Percentiles rank a stretch among this genome's conserved stretches.
These are phyloP conservation scores for Leptinotarsa haldemani DNA, from an alignment of 2,888 invertebrate species.

Conservation along the genomic window DNA sequence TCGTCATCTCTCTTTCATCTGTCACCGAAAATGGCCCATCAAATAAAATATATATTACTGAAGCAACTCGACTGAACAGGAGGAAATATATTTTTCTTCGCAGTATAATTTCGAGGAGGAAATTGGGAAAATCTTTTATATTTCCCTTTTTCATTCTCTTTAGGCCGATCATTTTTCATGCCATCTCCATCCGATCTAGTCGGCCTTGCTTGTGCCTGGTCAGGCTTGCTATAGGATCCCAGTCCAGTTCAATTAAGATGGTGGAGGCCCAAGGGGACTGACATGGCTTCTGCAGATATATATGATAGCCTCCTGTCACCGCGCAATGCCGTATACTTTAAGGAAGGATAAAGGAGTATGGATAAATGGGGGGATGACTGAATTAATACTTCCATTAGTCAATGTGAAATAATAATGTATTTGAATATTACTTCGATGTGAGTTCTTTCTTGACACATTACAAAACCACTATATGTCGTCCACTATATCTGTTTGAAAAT, in stretches of 20 bases:
- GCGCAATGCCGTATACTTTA: conserved; percentile 36
- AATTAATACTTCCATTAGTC: not conserved
- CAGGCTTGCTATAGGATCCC: conserved; percentile 52
- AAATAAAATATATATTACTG: conserved; percentile 1
- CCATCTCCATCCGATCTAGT: conserved; percentile 64
- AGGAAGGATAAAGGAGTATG: conserved; percentile 25
- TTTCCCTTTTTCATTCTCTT: conserved; percentile 66
- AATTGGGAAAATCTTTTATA: conserved; percentile 67
- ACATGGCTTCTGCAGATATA: conserved; percentile 47
- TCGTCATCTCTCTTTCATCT: not conserved
- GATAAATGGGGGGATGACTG: conserved; percentile 15
- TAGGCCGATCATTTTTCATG: conserved; percentile 68
- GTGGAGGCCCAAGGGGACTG: conserved; percentile 61
- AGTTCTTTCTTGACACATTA: no score
- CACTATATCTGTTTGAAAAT: no score
- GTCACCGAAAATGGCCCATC: not conserved
- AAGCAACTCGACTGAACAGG: conserved; percentile 4
- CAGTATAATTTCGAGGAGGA: conserved; percentile 65
- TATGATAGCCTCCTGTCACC: conserved; percentile 40
- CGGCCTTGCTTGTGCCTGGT: conserved; percentile 50
- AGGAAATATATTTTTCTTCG: conserved; percentile 12
- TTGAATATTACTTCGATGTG: no score
- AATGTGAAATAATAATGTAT: no score
- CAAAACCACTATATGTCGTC: no score
- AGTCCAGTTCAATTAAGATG: conserved; percentile 66